Percentiles rank a stretch among this genome's conserved stretches.
Evolutionary conservation across 23 tunicate species (phyloP).

Genomic region (Pegea sp.): DNA sequence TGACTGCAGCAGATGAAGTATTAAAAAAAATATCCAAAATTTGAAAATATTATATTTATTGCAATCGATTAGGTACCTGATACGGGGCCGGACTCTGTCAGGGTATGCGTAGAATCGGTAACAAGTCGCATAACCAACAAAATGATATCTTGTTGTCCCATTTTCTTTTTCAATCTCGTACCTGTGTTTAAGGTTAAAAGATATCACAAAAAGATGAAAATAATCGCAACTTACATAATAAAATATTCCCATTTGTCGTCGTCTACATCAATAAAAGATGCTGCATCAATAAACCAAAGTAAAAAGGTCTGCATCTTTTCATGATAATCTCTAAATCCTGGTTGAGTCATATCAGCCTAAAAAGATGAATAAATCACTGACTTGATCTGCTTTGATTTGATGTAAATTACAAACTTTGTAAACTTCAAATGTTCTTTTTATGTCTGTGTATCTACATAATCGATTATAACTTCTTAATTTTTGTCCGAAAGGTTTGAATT

Average conservation of each 20-base stretch:
- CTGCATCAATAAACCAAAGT: conserved; percentile 93
- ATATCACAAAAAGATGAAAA: background rate
- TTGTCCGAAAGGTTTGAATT: conserved; percentile 52
- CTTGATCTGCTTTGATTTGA: background rate
- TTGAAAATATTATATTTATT: background rate
- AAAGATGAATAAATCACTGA: conserved; percentile 6
- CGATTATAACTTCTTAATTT: conserved; percentile 19
- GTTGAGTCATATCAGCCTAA: conserved; percentile 18
- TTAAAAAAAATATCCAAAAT: background rate
- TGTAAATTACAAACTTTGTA: conserved; percentile 18
- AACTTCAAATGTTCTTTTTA: conserved; percentile 17
- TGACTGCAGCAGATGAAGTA: too few relatives aligned
- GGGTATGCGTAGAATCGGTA: conserved; percentile 87
- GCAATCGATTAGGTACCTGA: conserved; percentile 16
- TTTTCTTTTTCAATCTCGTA: conserved; percentile 14
- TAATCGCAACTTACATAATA: conserved; percentile 18
- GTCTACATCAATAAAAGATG: conserved; percentile 78
- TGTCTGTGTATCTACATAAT: conserved; percentile 1
- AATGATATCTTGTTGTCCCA: conserved; percentile 11
- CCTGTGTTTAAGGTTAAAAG: conserved; percentile 4
- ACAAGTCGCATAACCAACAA: conserved; percentile 89
- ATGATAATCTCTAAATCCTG: conserved; percentile 52
- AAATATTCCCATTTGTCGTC: conserved; percentile 99
- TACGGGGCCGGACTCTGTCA: conserved; percentile 63
- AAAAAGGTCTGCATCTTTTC: conserved; percentile 73